phyloP scores from a whole-genome alignment of 2,797 vertebrate genomes.

The Pipistrellus pipistrellus region DNA sequence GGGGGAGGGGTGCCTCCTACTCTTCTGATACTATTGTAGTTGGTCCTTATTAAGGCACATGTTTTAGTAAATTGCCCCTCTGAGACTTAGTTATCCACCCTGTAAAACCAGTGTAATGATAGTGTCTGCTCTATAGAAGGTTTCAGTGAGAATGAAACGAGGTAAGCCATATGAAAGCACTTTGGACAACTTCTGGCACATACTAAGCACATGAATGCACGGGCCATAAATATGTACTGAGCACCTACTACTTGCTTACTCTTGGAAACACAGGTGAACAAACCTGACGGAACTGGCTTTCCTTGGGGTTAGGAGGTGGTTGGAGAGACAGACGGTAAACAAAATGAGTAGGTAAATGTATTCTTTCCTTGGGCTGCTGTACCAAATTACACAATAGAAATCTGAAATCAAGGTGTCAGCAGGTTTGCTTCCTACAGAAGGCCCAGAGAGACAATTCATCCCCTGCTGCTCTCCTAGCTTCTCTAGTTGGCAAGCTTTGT shows the following conservation, averaged over 20 bases:
- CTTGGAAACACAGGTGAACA: background rate
- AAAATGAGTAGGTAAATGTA: background rate
- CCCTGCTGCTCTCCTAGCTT: background rate
- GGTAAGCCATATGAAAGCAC: background rate
- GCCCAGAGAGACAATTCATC: background rate
- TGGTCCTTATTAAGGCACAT: background rate
- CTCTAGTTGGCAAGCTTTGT: background rate
- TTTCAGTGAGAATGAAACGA: background rate
- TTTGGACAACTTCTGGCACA: background rate
- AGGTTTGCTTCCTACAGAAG: background rate
- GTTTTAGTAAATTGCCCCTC: background rate
- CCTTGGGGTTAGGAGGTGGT: background rate
- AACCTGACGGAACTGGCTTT: background rate
- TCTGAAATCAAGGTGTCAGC: background rate
- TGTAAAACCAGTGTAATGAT: background rate
- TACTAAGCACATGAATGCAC: background rate
- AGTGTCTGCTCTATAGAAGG: background rate
- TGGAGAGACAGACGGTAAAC: background rate
- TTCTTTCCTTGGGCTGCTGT: background rate
- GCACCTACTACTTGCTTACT: background rate
- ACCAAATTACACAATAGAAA: background rate
- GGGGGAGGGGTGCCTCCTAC: too few species aligned
- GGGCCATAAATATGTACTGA: background rate
- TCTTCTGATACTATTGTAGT: background rate
- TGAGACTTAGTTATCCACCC: background rate